These are phyloP conservation scores for Timema podura DNA, from an alignment of 2,888 invertebrate species.

Conservation along the genomic window DNA sequence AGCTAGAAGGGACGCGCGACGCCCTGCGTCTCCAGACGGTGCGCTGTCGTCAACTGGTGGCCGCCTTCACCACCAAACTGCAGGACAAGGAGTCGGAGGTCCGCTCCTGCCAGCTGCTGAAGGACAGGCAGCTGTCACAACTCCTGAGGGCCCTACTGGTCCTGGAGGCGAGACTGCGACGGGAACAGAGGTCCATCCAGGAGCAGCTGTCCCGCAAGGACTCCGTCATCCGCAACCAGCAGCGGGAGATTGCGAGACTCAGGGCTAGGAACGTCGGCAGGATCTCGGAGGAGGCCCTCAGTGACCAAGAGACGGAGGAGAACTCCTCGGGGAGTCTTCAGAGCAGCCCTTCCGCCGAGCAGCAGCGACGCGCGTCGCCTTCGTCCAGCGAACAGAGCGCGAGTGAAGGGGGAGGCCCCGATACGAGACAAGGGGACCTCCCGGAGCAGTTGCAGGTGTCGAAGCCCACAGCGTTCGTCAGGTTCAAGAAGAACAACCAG, in stretches of 20 bases:
- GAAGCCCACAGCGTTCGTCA: slow-evolving; percentile 20
- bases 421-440: slow-evolving; percentile 40
- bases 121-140: slow-evolving; percentile 67
- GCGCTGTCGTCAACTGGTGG: slow-evolving; percentile 65
- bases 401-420: slow-evolving; percentile 60
- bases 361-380: slow-evolving; percentile 65
- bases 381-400: slow-evolving; percentile 64
- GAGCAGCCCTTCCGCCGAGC: slow-evolving; percentile 69
- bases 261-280: slow-evolving; percentile 40
- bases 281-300: slow-evolving; percentile 18
- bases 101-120: slow-evolving; percentile 56
- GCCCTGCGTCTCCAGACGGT: slow-evolving; percentile 61
- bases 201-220: slow-evolving; percentile 67
- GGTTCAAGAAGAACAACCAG: slow-evolving; percentile 24
- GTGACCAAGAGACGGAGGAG: neutral
- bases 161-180: slow-evolving; percentile 65
- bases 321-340: too few species aligned
- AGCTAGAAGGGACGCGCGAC: slow-evolving; percentile 63
- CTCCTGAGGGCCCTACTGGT: slow-evolving; percentile 66
- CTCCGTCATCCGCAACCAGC: slow-evolving; percentile 64
- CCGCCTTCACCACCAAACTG: slow-evolving; percentile 58
- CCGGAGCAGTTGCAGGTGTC: neutral
- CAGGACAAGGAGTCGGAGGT: slow-evolving; percentile 58
- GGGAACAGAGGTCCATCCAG: slow-evolving; percentile 68
- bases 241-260: slow-evolving; percentile 62